Base-by-base conservation (phyloP, 1,140 invertebrate species). In the Muscidifurax raptorellus region DNA sequence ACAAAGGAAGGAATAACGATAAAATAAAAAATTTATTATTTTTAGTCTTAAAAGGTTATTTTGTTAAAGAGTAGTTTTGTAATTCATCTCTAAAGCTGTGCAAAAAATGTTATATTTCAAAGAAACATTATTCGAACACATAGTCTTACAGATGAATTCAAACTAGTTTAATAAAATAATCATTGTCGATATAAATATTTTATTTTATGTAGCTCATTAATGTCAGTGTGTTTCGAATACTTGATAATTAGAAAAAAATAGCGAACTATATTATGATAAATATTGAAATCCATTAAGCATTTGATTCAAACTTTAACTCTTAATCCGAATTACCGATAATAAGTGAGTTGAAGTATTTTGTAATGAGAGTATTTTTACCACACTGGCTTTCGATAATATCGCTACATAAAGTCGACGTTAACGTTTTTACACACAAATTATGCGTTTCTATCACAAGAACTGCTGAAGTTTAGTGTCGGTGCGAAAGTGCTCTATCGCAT, bases 111-210 rank as follows among this genome's bases (percentile, higher is more conserved):
- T 18, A 13, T 69, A 40, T 27, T 78, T 28, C 75, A 77, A 69
- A 6, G 36, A 83, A 77, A 32, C 15, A 78, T 76, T 12, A 66
- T 76, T 74, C 27, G 18, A 69, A 47, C 71, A 9, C 36, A 83
- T 44, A 80, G 77, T 59, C 71, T 47, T 6, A 80, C 44, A 66
- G 77, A 74, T 80, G 32, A 75, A 80, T 79, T 72, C 0, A 74
- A 84, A 84, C 77, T 67, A 75, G 52, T 75, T 84, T 80, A 67
- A 84, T 30, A 80, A 84, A 84, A 80, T 80, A 75, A 84, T 75
- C 69, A 80, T 66, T 80, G 59, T 75, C 78, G 78, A 47, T 80
- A 84, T 80, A 84, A 80, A 80, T 84, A 84, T 67, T 32, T 72
- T 83, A 83, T 78, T 84, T 79, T 74, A 84, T 74, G 25, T 64